Evolutionary conservation across 2,113 vertebrate genomes (phyloP), one percentile per base, ranked within the genome.

Genomic region (Pheucticus melanocephalus): DNA sequence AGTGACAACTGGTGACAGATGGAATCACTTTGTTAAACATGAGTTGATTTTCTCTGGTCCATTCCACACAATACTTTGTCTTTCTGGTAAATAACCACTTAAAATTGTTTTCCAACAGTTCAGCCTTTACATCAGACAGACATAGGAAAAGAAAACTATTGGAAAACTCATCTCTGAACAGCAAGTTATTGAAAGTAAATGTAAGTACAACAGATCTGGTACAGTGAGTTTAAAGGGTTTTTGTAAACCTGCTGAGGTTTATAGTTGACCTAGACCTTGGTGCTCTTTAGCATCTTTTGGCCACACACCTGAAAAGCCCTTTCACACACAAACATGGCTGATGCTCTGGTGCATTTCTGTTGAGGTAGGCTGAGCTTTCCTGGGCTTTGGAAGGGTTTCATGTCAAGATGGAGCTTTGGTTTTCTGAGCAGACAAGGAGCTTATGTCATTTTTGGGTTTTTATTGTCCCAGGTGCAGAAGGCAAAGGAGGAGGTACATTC

Each of bases 121-220:
- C 99, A 91, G 97, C 98, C 88, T 97, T 99, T 92, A 98, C 98
- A 88, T 98, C 98, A 92, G 99, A 99, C 88, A 98, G 99, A 91
- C 99, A 99, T 91, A 98, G 98, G 94, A 99, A 99, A 98, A 99
- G 99, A 97, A 99, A 99, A 97, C 97, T 99, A 48, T 96, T 98
- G 95, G 99, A 99, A 96, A 98, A 97, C 72, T 97, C 98, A 51
- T 98, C 98, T 96, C 84, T 98, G 84, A 99, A 99, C 97, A 98
- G 97, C 98, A 99, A 99, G 94, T 94, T 99, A 88, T 85, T 99
- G 89, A 99, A 99, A 98, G 98, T 99, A 92, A 98, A 97, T 97
- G 99, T 99, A 98, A 98, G 99, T 98, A 97, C 5, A 16, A 22
- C 5, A 4, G 30, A 31, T 50, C 15, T 0, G 4, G 39, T 80